phyloP scores from a whole-genome alignment of 2,797 vertebrate species.

The Girardinus metallicus region DNA sequence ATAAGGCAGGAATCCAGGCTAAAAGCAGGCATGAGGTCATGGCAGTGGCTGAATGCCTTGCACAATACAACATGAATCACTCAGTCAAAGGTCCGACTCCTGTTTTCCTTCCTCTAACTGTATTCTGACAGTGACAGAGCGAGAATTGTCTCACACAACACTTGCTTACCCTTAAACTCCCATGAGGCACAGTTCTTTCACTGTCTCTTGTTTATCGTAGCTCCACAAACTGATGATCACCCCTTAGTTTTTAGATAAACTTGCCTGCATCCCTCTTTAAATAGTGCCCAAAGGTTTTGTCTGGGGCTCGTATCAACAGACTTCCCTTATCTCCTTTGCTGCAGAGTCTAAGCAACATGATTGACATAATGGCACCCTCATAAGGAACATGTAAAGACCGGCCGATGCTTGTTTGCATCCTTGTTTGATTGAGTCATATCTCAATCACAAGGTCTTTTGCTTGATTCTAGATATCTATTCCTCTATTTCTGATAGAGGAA shows the following conservation, averaged over 20 bases:
- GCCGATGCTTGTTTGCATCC: conserved; percentile 8
- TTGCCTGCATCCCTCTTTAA: conserved; percentile 22
- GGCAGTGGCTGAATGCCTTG: conserved; percentile 33
- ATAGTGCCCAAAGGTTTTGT: conserved; percentile 16
- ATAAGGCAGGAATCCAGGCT: conserved; percentile 58
- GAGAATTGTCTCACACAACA: conserved; percentile 32
- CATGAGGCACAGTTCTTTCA: conserved; percentile 5
- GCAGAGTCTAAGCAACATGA: not conserved
- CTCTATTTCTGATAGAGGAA: no score
- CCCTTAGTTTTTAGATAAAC: not conserved
- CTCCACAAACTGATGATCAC: not conserved
- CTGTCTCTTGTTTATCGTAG: not conserved
- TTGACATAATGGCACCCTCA: not conserved
- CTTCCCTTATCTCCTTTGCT: conserved; percentile 15
- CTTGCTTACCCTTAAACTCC: conserved; percentile 12
- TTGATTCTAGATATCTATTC: no score
- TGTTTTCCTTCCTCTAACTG: conserved; percentile 16
- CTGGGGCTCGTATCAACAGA: conserved; percentile 12
- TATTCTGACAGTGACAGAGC: conserved; percentile 37
- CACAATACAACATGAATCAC: conserved; percentile 38
- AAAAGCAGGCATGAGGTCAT: conserved; percentile 72
- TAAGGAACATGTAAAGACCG: not conserved
- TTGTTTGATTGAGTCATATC: conserved; percentile 14
- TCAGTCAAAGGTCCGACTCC: conserved; percentile 28
- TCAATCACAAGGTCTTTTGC: conserved; percentile 8